These are phyloP conservation scores for Molothrus aeneus DNA, from an alignment of 2,797 vertebrate genomes.

Conservation along the genomic window DNA sequence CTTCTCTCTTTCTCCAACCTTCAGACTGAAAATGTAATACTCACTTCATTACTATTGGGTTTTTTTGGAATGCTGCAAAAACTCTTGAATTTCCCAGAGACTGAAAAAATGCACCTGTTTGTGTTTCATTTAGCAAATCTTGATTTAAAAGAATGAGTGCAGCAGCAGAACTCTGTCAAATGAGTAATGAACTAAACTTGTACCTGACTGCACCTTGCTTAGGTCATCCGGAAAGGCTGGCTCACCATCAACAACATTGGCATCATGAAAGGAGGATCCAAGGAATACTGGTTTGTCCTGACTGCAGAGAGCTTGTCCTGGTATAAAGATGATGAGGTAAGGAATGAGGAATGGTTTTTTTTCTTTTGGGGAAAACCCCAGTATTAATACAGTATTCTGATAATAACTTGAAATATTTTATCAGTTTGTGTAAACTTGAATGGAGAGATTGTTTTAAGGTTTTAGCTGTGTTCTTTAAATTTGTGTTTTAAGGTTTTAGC, in stretches of 20 bases:
- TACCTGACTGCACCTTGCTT: constrained; percentile 61
- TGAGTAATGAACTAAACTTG: constrained; percentile 15
- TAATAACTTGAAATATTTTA: neutral
- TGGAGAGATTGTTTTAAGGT: neutral
- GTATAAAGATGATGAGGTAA: constrained; percentile 94
- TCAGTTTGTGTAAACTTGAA: neutral
- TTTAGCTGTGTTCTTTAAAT: neutral
- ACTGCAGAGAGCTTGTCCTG: constrained; percentile 91
- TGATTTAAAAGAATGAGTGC: neutral
- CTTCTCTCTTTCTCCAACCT: neutral
- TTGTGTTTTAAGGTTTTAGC: neutral
- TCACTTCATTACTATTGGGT: neutral
- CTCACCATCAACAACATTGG: constrained; percentile 92
- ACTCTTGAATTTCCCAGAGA: neutral
- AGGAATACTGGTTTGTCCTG: constrained; percentile 93
- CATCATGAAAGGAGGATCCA: constrained; percentile 92
- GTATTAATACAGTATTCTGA: neutral
- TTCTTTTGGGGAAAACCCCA: accelerated
- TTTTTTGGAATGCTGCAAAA: neutral
- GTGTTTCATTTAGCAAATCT: neutral
- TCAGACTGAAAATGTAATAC: neutral
- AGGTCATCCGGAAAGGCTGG: constrained; percentile 94
- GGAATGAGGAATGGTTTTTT: neutral
- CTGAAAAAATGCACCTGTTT: neutral
- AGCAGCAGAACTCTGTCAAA: neutral